phyloP scores from a whole-genome alignment of 2,797 vertebrate species.

The Ptychadena robeensis region DNA sequence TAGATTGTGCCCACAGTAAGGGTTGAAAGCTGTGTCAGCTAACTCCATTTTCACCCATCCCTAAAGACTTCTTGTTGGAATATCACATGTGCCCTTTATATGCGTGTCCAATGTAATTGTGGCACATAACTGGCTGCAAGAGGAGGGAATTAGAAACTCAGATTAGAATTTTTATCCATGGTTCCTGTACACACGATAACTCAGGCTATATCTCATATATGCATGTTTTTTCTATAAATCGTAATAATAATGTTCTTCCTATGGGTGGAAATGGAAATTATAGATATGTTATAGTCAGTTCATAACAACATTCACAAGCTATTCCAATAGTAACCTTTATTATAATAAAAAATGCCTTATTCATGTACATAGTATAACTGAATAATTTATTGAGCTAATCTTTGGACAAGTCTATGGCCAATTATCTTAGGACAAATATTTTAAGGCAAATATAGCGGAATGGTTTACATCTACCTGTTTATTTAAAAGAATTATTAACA shows the following conservation, averaged over 20 bases:
- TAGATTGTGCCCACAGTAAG: not conserved
- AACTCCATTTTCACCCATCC: slow-evolving; percentile 11
- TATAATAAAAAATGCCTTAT: not conserved
- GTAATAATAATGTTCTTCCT: not conserved
- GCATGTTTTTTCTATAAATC: not conserved
- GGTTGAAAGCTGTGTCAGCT: not conserved
- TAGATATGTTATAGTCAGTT: not conserved
- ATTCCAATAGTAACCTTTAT: not conserved
- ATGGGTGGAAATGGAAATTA: not conserved
- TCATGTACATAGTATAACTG: not conserved
- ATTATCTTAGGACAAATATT: not conserved
- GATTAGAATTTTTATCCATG: slow-evolving; percentile 22
- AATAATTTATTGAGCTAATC: not conserved
- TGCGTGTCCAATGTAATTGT: slow-evolving; percentile 50
- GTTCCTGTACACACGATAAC: not conserved
- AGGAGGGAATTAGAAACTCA: slow-evolving; percentile 9
- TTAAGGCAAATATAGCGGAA: not conserved
- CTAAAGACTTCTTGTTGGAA: slow-evolving; percentile 38
- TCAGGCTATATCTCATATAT: not conserved
- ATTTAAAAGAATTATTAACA: not conserved
- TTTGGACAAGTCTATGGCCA: not conserved
- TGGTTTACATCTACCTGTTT: too few species aligned
- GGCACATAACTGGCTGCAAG: slow-evolving; percentile 23
- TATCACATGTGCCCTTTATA: slow-evolving; percentile 45
- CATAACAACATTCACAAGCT: not conserved